Evolutionary conservation across 53 echinoderm and acorn worm genomes (phyloP).

Genomic region (Pentamera pediparva): DNA sequence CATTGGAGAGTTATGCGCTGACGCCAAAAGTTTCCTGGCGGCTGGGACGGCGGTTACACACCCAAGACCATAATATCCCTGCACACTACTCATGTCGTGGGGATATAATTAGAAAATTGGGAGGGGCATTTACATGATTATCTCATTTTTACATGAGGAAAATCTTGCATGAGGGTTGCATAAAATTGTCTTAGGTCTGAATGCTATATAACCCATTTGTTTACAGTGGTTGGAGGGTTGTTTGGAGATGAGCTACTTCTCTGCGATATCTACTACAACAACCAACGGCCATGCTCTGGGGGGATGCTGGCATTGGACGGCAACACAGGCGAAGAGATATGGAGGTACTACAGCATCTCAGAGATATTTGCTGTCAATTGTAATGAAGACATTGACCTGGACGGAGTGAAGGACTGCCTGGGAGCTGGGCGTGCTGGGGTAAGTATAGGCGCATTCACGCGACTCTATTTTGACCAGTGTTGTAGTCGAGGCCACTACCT

Average conservation of each 20-base stretch:
- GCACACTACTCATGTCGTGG: no score
- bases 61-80: no score
- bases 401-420: slow-evolving; percentile 83
- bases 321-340: slow-evolving; percentile 62
- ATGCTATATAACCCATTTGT: background rate
- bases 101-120: no score
- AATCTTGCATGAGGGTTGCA: no score
- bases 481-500: no score
- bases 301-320: slow-evolving; percentile 84
- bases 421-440: slow-evolving; percentile 83
- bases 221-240: slow-evolving; percentile 60
- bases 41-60: no score
- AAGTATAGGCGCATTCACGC: slow-evolving; percentile 25
- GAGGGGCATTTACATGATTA: no score
- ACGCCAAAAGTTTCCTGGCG: no score
- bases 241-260: slow-evolving; percentile 65
- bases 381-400: slow-evolving; percentile 67
- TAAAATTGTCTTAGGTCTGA: background rate
- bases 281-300: slow-evolving; percentile 68
- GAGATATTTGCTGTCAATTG: slow-evolving; percentile 94
- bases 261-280: slow-evolving; percentile 77
- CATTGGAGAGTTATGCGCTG: no score
- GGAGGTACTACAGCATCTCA: slow-evolving; percentile 58
- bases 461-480: background rate
- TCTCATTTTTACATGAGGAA: no score